Base-by-base conservation (phyloP, 2,888 invertebrate species). In the Himalopsyche kuldschensis region DNA sequence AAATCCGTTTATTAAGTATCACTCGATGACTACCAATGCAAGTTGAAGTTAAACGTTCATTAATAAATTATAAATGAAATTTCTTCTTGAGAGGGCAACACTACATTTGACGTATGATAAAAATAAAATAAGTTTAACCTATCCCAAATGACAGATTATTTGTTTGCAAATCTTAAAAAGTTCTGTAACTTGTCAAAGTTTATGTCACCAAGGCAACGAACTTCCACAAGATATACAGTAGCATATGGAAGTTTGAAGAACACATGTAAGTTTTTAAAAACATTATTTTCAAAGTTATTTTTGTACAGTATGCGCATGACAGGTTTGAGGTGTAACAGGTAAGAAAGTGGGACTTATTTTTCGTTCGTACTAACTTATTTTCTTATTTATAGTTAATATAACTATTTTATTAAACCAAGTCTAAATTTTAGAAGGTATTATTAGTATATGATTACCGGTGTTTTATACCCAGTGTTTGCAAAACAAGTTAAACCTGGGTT, bases 161-260 rank as follows among this genome's bases (percentile, higher is more conserved):
- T 75, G 32, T 78, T 76, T 79, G 81, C 69, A 27, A 69, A 30
- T 77, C 41, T 81, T 75, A 75, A 78, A 31, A 76, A 77, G 31
- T 80, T 80, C 75, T 47, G 6, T 55, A 63, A 80, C 17, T 76
- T 30, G 8, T 32, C 31, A 32, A 30, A 63, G 55, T 84, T 81
- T 82, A 81, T 84, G 81, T 82, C 79, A n/a, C 32, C 79, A 27
- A 82, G 79, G 55, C 79, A 76, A 24, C 69, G 77, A 6, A 32
- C 47, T 47, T 41, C 82, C 35, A 20, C 63, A 8, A 82, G 82
- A 82, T 31, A 79, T 31, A 79, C 77, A 77, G 76, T 55, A 41
- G 79, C 69, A 31, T 84, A 84, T 82, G 82, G 82, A 80, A 79
- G 77, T 79, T 48, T 84, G 35, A 84, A 76, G 55, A 79, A 79